Evolutionary conservation across 1,140 invertebrate genomes (phyloP).

Genomic region (Cotesia chilonis): DNA sequence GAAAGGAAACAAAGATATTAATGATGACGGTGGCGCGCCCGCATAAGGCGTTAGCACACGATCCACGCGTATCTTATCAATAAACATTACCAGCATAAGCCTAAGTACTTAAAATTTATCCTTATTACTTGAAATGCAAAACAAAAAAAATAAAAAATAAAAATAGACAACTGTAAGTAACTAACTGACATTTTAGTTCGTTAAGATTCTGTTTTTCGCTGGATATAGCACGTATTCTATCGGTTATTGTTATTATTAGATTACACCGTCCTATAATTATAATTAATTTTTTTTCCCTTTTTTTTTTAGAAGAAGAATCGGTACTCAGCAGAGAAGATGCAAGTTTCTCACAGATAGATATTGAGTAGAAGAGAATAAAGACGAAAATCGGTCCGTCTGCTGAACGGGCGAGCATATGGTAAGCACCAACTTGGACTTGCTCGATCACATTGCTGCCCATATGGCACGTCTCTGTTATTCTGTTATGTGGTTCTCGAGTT

Average conservation of each 20-base stretch:
- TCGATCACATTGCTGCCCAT: conserved; percentile 53
- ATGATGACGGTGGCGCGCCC: conserved; percentile 36
- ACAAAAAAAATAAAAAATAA: conserved; percentile 1
- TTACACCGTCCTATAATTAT: neutral
- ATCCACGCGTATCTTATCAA: conserved; percentile 51
- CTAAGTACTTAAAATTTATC: too few relatives aligned
- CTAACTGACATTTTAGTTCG: too few relatives aligned
- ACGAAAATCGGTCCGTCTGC: conserved; percentile 29
- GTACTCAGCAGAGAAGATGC: too few relatives aligned
- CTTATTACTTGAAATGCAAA: neutral
- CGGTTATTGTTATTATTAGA: neutral
- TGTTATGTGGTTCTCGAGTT: too few relatives aligned
- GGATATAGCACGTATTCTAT: too few relatives aligned
- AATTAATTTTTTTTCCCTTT: conserved; percentile 9
- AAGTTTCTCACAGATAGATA: conserved; percentile 7
- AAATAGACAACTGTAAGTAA: neutral
- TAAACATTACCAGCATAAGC: conserved; percentile 56
- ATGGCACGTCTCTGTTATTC: conserved; percentile 44
- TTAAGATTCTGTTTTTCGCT: neutral
- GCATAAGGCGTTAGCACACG: conserved; percentile 30
- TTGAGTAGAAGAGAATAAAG: neutral
- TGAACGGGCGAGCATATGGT: conserved; percentile 49
- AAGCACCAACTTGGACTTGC: conserved; percentile 43
- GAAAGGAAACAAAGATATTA: conserved; percentile 4
- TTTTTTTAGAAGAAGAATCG: conserved; percentile 5